These are phyloP conservation scores for Dasyornis broadbenti DNA, from an alignment of 2,113 vertebrate genomes.

Conservation along the genomic window DNA sequence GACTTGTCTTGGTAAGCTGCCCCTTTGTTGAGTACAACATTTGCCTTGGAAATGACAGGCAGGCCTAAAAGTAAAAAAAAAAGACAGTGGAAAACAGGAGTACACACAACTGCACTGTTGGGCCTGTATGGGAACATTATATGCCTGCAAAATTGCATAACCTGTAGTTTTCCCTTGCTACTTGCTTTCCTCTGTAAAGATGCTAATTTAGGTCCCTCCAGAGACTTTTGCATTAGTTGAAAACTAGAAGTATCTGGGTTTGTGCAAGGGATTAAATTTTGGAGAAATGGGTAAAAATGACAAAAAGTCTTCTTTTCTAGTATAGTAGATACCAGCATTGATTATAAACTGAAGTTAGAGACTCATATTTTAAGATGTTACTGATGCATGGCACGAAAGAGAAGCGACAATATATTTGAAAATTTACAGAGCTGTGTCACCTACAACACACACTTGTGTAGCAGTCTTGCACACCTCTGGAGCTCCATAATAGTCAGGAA, in stretches of 20 bases:
- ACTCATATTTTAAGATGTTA: not conserved
- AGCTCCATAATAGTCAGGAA: not conserved
- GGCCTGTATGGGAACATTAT: not conserved
- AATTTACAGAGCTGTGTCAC: not conserved
- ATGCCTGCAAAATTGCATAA: not conserved
- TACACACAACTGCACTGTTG: not conserved
- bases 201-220: not conserved
- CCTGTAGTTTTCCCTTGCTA: not conserved
- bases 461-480: not conserved
- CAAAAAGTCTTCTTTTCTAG: not conserved
- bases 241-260: not conserved
- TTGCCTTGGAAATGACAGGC: constrained; percentile 31
- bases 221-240: not conserved
- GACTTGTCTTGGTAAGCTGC: constrained; percentile 3
- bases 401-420: not conserved
- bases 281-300: not conserved
- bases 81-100: not conserved
- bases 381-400: not conserved
- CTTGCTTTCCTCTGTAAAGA: not conserved
- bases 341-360: not conserved
- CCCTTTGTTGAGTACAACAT: constrained; percentile 7
- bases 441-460: not conserved
- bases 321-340: not conserved
- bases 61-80: constrained; percentile 60
- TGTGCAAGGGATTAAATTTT: not conserved